Conservation (phyloP, 2,113 vertebrate species). For the Nansenia antarctica region DNA sequence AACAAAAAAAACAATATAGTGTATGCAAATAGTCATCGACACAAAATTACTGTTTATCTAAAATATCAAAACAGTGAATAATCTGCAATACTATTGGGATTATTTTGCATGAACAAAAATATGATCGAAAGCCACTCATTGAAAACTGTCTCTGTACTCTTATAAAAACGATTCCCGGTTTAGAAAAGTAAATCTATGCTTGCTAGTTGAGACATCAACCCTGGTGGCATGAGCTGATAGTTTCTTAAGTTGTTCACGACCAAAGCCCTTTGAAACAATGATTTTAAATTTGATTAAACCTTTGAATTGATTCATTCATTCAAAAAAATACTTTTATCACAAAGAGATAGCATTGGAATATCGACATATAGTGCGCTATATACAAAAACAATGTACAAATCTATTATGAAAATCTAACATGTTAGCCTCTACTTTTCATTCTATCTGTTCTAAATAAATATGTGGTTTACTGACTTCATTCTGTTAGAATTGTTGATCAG, state of each 20-base stretch:
- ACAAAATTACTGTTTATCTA: constrained; percentile 50
- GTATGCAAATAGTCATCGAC: constrained; percentile 27
- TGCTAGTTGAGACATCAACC: neutral
- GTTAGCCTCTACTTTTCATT: constrained; percentile 30
- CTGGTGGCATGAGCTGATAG: neutral
- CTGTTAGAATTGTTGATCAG: neutral
- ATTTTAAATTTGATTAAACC: constrained; percentile 15
- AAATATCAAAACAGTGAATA: constrained; percentile 50
- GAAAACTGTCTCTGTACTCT: constrained; percentile 37
- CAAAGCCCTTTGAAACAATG: constrained; percentile 9
- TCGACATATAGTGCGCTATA: constrained; percentile 43
- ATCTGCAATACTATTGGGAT: constrained; percentile 40
- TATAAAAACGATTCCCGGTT: constrained; percentile 17
- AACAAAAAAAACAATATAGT: constrained; percentile 50
- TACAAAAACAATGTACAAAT: constrained; percentile 65
- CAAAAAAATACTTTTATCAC: constrained; percentile 25
- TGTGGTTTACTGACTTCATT: constrained; percentile 34
- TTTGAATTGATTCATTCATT: constrained; percentile 19
- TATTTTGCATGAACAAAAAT: constrained; percentile 36
- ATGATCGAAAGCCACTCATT: constrained; percentile 26
- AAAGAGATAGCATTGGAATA: constrained; percentile 25
- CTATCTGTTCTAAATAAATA: constrained; percentile 63
- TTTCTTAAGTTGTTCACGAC: neutral
- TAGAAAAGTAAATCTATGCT: neutral
- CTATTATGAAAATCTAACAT: constrained; percentile 21